Conservation (phyloP, 2,113 vertebrate species). For the Diphyllodes magnificus region DNA sequence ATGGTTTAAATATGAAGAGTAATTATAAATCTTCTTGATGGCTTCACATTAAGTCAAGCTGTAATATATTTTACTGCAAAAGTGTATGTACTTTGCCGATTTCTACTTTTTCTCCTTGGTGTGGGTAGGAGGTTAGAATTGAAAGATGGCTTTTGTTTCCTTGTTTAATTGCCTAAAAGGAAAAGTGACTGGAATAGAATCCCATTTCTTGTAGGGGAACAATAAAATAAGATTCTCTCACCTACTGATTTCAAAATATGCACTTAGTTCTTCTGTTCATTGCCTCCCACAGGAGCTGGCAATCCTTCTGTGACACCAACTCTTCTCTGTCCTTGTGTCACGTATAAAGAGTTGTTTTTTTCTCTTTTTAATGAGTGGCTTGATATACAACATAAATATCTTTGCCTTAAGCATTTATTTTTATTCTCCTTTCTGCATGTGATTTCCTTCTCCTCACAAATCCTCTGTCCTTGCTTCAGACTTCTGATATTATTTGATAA, state of each 20-base stretch:
- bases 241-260: not conserved
- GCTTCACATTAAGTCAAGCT: not conserved
- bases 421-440: not conserved
- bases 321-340: not conserved
- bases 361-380: not conserved
- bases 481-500: not conserved
- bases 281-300: not conserved
- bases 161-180: slow-evolving; percentile 15
- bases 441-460: not conserved
- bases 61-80: slow-evolving; percentile 1
- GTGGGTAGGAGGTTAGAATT: not conserved
- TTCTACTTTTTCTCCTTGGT: not conserved
- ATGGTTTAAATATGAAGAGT: not conserved
- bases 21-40: slow-evolving; percentile 40
- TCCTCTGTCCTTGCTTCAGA: not conserved
- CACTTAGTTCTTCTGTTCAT: not conserved
- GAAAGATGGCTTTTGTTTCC: slow-evolving; percentile 22
- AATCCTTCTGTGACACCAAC: not conserved
- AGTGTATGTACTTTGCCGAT: not conserved
- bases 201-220: not conserved
- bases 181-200: not conserved
- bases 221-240: not conserved
- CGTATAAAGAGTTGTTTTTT: not conserved
- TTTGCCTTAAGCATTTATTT: not conserved
- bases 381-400: not conserved